Conservation (phyloP, 2,888 invertebrate genomes). For the Embidobia sp. region DNA sequence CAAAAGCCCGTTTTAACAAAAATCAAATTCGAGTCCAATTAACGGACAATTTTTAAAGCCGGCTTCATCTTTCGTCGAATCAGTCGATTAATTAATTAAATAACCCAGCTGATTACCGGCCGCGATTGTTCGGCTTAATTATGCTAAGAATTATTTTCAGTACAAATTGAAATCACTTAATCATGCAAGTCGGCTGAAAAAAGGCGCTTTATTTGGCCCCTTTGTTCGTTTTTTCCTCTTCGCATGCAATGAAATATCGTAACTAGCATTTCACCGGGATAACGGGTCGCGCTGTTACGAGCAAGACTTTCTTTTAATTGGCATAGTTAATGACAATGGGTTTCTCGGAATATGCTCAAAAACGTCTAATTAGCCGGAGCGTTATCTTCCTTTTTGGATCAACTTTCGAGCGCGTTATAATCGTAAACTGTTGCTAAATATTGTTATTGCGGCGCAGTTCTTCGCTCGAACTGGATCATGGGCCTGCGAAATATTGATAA, state of each 20-base stretch:
- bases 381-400: constrained; percentile 55
- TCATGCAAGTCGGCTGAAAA: neutral
- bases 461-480: constrained; percentile 25
- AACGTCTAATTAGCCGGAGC: constrained; percentile 52
- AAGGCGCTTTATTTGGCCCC: neutral
- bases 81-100: too few species aligned
- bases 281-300: constrained; percentile 52
- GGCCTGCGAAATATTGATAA: constrained; percentile 13
- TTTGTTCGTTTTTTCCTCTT: neutral
- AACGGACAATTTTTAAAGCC: too few species aligned
- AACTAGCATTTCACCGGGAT: constrained; percentile 46
- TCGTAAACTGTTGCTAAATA: constrained; percentile 51
- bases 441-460: constrained; percentile 26
- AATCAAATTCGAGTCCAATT: too few species aligned
- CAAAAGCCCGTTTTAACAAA: too few species aligned
- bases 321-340: constrained; percentile 54
- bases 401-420: constrained; percentile 47
- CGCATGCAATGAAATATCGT: constrained; percentile 39
- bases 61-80: too few species aligned
- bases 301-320: constrained; percentile 60
- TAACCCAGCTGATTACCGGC: too few species aligned
- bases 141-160: neutral
- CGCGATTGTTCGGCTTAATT: too few species aligned
- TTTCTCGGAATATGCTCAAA: constrained; percentile 59
- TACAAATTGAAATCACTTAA: neutral